phyloP scores from a whole-genome alignment of 2,113 vertebrate species.

The Strigops habroptila region DNA sequence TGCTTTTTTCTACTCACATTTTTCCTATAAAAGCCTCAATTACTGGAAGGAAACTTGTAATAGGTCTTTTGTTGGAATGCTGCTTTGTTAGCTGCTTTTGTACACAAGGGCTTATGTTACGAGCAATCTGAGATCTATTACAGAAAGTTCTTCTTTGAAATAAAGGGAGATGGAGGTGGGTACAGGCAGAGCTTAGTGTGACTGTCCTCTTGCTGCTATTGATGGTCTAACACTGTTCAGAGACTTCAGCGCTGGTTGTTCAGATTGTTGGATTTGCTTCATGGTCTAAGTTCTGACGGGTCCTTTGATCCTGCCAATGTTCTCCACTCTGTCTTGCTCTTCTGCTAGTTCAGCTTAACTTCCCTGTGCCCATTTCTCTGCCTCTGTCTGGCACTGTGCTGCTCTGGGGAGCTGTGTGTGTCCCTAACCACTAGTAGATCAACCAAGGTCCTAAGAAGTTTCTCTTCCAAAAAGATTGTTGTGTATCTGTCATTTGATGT shows the following conservation, averaged over 20 bases:
- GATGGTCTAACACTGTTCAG: background rate
- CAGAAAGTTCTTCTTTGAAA: background rate
- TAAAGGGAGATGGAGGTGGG: background rate
- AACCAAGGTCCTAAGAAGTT: background rate
- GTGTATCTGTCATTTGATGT: background rate
- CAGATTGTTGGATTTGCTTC: background rate
- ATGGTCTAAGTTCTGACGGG: background rate
- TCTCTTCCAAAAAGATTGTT: background rate
- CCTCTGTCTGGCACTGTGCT: background rate
- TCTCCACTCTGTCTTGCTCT: background rate
- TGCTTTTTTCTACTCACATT: background rate
- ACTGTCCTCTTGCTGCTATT: background rate
- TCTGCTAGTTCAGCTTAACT: background rate
- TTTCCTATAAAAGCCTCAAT: background rate
- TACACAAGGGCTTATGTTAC: background rate
- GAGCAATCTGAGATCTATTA: background rate
- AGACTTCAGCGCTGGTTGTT: background rate
- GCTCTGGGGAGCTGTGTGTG: too few relatives aligned
- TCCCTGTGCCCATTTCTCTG: fast-evolving
- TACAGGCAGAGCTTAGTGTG: background rate
- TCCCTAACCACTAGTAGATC: background rate
- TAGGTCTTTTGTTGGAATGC: background rate
- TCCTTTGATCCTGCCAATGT: background rate
- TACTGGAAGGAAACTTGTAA: background rate
- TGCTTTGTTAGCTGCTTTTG: background rate